Base-by-base conservation (phyloP, 2,113 vertebrate species). In the Nyctibius bracteatus region DNA sequence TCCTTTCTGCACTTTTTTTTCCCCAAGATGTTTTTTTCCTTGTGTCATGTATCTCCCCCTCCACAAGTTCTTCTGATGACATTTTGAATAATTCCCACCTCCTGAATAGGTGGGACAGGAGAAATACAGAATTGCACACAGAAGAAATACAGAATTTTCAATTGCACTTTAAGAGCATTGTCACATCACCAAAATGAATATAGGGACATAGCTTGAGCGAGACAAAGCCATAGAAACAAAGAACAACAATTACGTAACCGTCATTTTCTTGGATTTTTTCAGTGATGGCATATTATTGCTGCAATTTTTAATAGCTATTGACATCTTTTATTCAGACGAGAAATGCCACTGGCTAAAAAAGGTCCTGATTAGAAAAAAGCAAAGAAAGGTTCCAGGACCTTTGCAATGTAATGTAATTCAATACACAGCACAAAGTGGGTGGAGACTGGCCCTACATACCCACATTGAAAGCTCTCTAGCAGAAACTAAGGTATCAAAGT, bases 401-500 rank as follows among this genome's bases (percentile, higher is more conserved):
- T 44, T 75, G 44, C 31, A 44, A 61, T 8, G 5, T 21, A 68
- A 65, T 2, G 0, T 43, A 67, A 63, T 59, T 62, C 57, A 89
- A 37, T 11, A 39, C 3, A 39, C 0, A 0, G 8, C 31, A 87
- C 22, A 43, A 67, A 89, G 75, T 4, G 15, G 10, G 19, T 27
- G 63, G 25, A 74, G 41, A 59, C 5, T 57, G 33, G 18, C 24
- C 17, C 24, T 59, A 37, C 0, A 0, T 62, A 51, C 19, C 55
- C 23, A 35, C 3, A 3, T 55, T 12, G 51, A 67, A 86, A 84
- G 21, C 12, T 33, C 9, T 47, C 28, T 14, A 51, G 21, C 8
- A 18, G 41, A 82, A 91, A 67, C 74, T 3, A 78, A n/a, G 35
- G 10, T 23, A 62, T 27, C 13, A 46, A 65, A 77, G 15, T 20